A percentile compares a stretch with the other conserved stretches of the same genome.
Conservation (phyloP, 2,888 invertebrate genomes). For the Bombyx huttoni region DNA sequence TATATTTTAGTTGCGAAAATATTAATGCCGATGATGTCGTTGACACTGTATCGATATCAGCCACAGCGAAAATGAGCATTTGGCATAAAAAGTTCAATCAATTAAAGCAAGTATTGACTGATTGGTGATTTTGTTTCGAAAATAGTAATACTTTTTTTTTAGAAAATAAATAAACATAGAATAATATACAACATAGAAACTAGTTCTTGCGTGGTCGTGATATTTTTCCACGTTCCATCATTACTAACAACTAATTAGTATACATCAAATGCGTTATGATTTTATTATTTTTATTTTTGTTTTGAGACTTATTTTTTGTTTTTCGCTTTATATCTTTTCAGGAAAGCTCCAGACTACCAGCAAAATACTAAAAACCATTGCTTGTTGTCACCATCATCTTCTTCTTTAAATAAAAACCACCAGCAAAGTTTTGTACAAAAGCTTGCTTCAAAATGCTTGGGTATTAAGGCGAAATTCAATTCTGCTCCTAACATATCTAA, state of each 20-base stretch:
- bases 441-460: conserved; percentile 69
- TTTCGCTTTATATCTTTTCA: conserved; percentile 18
- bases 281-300: conserved; percentile 1
- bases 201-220: conserved; percentile 2
- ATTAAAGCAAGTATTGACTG: conserved; percentile 27
- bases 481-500: conserved; percentile 68
- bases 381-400: conserved; percentile 56
- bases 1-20: conserved; percentile 6
- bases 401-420: conserved; percentile 55
- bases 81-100: conserved; percentile 30
- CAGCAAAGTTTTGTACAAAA: conserved; percentile 65
- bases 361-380: conserved; percentile 59
- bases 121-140: conserved; percentile 21
- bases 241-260: conserved; percentile 4
- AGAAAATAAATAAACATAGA: conserved; percentile 1
- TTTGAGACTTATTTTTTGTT: conserved; percentile 3
- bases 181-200: neutral
- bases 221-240: neutral
- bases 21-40: conserved; percentile 6
- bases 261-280: conserved; percentile 2
- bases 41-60: neutral
- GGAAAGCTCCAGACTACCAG: conserved; percentile 64
- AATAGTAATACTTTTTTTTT: neutral
- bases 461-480: conserved; percentile 62
- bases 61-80: neutral